Base-by-base conservation (phyloP, 37 sponge, comb jelly and placozoan species). In the Bolinopsis microptera region DNA sequence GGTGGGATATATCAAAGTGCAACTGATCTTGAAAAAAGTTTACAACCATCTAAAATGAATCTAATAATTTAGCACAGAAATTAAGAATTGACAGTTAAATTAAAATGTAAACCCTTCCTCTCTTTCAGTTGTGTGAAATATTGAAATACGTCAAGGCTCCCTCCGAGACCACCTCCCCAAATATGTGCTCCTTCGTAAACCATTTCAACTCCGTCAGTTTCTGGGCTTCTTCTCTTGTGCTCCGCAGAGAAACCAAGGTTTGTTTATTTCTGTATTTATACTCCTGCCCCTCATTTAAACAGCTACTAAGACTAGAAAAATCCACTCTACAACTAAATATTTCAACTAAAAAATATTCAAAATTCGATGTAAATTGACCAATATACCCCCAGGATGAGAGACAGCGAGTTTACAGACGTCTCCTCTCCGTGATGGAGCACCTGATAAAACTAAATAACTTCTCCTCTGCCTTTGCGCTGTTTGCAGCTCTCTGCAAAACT, bases 151-250 rank as follows among this genome's bases (percentile, higher is more conserved):
- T 86, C 28, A 86, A 86, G 26, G 61, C 24, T 37, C 90, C 90
- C 40, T 86, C 90, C 61, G 90, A 86, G 24, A 86, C 90, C 27
- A 86, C 90, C 0, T 86, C 90, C 2, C 90, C 90, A 2, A 86
- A 86, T 48, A 86, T 86, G 90, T 86, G 90, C 90, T 37, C 90
- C 61, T 86, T 86, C 90, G 90, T 86, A 22, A 86, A 28, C 48
- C 90, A 86, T 27, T 86, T 86, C 90, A 86, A 86, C 90, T 39
- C 90, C 22, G 90, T 86, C 61, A 86, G 90, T 38, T 86, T 86
- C 90, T 86, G 90, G 90, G 90, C 90, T 18, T 86, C 90, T 31
- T 40, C 90, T 27, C 26, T 86, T 0, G 36, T 86, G 0, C 61
- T 86, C 41, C 90, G 61, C 24, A 13, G 90, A 39, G 90, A 86